Evolutionary conservation across 2,113 vertebrate species (phyloP).

Genomic region (Ictalurus furcatus): DNA sequence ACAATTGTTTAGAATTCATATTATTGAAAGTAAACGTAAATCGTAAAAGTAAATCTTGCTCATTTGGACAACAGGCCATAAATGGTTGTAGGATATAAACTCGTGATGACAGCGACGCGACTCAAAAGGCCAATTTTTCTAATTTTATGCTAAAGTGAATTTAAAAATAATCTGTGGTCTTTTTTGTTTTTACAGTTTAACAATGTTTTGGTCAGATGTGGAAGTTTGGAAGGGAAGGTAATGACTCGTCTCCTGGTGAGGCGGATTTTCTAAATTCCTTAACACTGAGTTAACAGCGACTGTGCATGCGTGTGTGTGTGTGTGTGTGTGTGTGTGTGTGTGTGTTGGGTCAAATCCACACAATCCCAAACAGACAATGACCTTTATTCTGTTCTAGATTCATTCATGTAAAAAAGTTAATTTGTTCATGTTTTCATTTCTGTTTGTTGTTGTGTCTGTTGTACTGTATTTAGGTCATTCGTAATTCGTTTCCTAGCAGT

Average conservation of each 20-base stretch:
- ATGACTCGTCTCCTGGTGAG: neutral
- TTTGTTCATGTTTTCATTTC: neutral
- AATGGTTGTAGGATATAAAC: neutral
- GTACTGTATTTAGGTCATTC: neutral
- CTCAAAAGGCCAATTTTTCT: neutral
- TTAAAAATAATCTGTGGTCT: neutral
- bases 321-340: neutral
- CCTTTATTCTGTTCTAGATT: neutral
- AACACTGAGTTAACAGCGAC: conserved; percentile 8
- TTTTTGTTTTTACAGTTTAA: neutral
- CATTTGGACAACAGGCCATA: neutral
- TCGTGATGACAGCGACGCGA: neutral
- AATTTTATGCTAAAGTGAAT: neutral
- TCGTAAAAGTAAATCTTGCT: neutral
- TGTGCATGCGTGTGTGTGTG: neutral
- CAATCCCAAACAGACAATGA: neutral
- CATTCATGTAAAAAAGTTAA: neutral
- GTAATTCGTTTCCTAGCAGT: neutral
- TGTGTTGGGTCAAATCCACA: neutral
- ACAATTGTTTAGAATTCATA: neutral
- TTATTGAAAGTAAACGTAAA: neutral
- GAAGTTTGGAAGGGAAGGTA: neutral
- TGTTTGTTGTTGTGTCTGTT: neutral
- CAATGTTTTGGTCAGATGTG: neutral
- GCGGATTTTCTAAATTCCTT: conserved; percentile 9